phyloP scores from a whole-genome alignment of 2,888 invertebrate genomes.

The Prenolepis imparis region DNA sequence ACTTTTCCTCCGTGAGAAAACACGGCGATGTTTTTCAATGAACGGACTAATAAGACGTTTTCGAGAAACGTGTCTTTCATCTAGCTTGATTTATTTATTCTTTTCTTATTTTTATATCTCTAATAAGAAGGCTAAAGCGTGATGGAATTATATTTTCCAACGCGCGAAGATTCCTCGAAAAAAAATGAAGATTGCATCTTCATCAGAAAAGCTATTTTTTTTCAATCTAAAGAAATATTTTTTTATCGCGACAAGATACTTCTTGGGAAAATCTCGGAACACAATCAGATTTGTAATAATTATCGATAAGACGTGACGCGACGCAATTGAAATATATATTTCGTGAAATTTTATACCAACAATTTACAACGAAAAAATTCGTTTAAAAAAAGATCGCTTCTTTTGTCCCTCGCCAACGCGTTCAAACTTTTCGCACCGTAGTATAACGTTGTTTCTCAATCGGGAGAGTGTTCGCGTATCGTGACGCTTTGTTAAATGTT shows the following conservation, averaged over 20 bases:
- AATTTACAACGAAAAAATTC: neutral
- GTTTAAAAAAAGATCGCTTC: neutral
- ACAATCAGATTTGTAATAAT: neutral
- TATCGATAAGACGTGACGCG: neutral
- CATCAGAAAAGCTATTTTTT: neutral
- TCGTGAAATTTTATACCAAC: neutral
- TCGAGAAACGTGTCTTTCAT: slow-evolving; percentile 25
- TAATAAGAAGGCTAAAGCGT: slow-evolving; percentile 21
- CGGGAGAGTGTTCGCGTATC: neutral
- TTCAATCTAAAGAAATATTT: neutral
- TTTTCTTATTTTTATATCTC: slow-evolving; percentile 5
- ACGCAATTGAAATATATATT: neutral
- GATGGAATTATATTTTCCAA: slow-evolving; percentile 5
- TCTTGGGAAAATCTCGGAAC: neutral
- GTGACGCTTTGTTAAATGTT: slow-evolving; percentile 36
- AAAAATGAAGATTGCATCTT: neutral
- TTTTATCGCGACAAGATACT: neutral
- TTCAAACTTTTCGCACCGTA: slow-evolving; percentile 1
- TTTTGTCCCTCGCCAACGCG: neutral
- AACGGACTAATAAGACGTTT: slow-evolving; percentile 31
- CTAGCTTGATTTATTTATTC: slow-evolving; percentile 39
- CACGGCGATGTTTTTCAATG: neutral
- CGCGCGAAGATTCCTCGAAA: neutral
- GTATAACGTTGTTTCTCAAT: slow-evolving; percentile 25
- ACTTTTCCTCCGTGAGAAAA: slow-evolving; percentile 26